Base-by-base conservation (phyloP, 2,113 vertebrate genomes). In the Felis chaus region DNA sequence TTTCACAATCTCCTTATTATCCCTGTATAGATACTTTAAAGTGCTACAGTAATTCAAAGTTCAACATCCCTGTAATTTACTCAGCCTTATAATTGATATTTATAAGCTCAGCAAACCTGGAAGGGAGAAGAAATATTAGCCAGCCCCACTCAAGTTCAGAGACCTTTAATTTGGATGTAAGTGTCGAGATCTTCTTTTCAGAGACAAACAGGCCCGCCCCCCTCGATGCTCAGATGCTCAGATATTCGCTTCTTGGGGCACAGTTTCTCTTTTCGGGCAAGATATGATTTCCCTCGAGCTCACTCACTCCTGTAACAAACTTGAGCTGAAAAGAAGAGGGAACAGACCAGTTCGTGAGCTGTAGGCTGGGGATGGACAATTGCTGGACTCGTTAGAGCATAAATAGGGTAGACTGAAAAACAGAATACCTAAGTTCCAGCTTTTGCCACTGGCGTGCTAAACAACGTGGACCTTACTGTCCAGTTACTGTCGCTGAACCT, bases 1-100 rank as follows among this genome's bases (percentile, higher is more conserved):
- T 99, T 98, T 89, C 97, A 97, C 97, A 98, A 97, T 98, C 97
- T 98, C 96, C 89, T 98, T 98, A 97, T 98, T 98, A 98, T 98
- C 87, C 97, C 85, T 65, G 41, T 95, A 97, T 90, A 98, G 98
- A 98, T 93, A 18, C 96, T 98, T 98, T 96, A 98, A 98, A 98
- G 96, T 82, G 90, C 74, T 97, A 89, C 78, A 97, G 90, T 91
- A 97, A 96, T 98, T 98, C 96, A 5, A 69, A 97, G 97, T 98
- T 98, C 97, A 98, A 91, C 96, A 94, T 97, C 97, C 96, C 97
- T 98, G 89, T 97, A 98, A 98, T 98, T 98, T 98, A 98, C 97
- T 97, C 97, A 98, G 97, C 89, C 94, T 96, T 94, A 97, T 95
- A 98, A 98, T 0, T 98, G 98, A 98, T 98, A 98, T 96, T 98